These are phyloP conservation scores for Argynnis bischoffii DNA, from an alignment of 2,888 invertebrate genomes.

Conservation along the genomic window DNA sequence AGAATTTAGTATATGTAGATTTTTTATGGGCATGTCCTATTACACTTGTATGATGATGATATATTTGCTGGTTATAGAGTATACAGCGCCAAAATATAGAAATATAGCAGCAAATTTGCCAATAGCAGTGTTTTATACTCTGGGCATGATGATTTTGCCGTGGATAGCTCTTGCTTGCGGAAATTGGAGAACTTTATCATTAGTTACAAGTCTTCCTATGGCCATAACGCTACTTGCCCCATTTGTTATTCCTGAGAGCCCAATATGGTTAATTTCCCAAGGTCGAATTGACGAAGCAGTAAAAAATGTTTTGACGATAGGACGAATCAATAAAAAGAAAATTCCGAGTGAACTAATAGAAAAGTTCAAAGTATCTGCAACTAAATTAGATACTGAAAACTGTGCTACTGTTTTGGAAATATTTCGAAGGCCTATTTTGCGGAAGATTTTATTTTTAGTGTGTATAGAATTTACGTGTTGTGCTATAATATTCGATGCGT, in stretches of 20 bases:
- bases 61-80: conserved; percentile 62
- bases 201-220: conserved; percentile 62
- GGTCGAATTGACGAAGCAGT: conserved; percentile 60
- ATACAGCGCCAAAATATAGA: conserved; percentile 63
- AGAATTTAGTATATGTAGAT: conserved; percentile 57
- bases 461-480: conserved; percentile 56
- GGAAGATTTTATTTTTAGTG: conserved; percentile 53
- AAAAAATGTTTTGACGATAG: conserved; percentile 53
- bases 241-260: conserved; percentile 63
- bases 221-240: conserved; percentile 53
- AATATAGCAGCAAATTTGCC: conserved; percentile 59
- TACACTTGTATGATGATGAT: conserved; percentile 69
- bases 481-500: conserved; percentile 57
- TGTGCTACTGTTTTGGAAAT: conserved; percentile 50
- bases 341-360: conserved; percentile 52
- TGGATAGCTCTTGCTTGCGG: conserved; percentile 63
- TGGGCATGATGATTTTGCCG: conserved; percentile 52
- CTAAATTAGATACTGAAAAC: conserved; percentile 39
- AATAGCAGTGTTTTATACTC: conserved; percentile 57
- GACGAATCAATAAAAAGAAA: conserved; percentile 55
- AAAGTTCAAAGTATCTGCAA: conserved; percentile 49
- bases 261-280: conserved; percentile 64
- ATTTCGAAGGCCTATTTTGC: conserved; percentile 52
- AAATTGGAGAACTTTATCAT: conserved; percentile 59
- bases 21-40: conserved; percentile 67